Conservation (phyloP, 1,140 invertebrate species). For the Oedothorax gibbosus region DNA sequence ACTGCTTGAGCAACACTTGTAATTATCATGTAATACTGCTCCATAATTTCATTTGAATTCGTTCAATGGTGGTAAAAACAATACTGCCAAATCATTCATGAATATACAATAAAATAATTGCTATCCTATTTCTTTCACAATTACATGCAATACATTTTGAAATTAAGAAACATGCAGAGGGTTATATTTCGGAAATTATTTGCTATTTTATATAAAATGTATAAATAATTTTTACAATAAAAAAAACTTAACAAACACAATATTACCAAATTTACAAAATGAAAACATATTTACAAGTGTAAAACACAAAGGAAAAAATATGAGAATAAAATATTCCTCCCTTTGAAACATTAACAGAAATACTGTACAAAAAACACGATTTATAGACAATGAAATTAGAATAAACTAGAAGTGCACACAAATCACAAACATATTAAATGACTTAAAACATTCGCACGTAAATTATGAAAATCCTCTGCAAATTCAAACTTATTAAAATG, state of each 20-base stretch:
- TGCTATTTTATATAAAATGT: constrained; percentile 20
- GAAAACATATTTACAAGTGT: constrained; percentile 34
- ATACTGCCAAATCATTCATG: constrained; percentile 32
- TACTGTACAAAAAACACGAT: neutral
- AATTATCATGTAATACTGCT: constrained; percentile 50
- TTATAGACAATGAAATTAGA: neutral
- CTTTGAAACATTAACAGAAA: constrained; percentile 9
- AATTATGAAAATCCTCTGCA: neutral
- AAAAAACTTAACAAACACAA: constrained; percentile 31
- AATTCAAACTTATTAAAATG: neutral
- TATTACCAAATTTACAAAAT: constrained; percentile 40
- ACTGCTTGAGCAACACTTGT: constrained; percentile 60
- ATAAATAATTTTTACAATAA: constrained; percentile 5
- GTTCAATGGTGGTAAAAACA: constrained; percentile 18
- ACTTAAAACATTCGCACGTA: neutral
- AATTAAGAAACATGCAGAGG: neutral
- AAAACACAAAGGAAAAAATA: constrained; percentile 17
- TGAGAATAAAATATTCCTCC: neutral
- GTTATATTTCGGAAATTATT: neutral
- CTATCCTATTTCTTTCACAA: constrained; percentile 3
- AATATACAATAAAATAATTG: neutral
- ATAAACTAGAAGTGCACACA: neutral
- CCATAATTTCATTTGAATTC: constrained; percentile 34
- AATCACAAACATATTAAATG: neutral
- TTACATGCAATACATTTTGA: constrained; percentile 6